Evolutionary conservation across 2,113 vertebrate genomes (phyloP).

Genomic region (Oenanthe melanoleuca): DNA sequence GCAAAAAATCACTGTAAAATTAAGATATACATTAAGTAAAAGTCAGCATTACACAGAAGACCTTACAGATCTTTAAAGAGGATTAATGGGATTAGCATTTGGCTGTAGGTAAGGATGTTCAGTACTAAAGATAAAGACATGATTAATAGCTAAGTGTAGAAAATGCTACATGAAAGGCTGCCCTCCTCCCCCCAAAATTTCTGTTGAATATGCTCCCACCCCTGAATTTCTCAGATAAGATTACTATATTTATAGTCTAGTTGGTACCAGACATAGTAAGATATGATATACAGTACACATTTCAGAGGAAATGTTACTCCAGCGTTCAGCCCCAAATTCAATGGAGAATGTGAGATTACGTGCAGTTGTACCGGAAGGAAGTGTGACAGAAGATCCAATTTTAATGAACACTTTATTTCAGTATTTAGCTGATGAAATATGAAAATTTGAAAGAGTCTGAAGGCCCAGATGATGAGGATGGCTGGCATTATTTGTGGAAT

Average conservation of each 20-base stretch:
- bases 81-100: slow-evolving; percentile 55
- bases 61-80: slow-evolving; percentile 51
- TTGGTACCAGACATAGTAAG: background rate
- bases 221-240: slow-evolving; percentile 6
- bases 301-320: background rate
- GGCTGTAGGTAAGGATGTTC: slow-evolving; percentile 19
- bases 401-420: background rate
- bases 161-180: background rate
- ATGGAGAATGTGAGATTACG: background rate
- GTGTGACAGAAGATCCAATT: background rate
- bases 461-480: background rate
- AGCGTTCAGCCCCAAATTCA: background rate
- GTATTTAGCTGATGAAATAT: background rate
- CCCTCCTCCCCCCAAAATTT: background rate
- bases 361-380: background rate
- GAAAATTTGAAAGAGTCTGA: background rate
- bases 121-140: slow-evolving; percentile 17
- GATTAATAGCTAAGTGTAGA: slow-evolving; percentile 32
- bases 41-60: slow-evolving; percentile 51
- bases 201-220: background rate
- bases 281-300: background rate
- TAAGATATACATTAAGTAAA: slow-evolving; percentile 35
- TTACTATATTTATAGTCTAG: background rate
- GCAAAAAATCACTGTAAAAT: slow-evolving; percentile 39
- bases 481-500: background rate